These are phyloP conservation scores for Eleginops maclovinus DNA, from an alignment of 2,113 vertebrate genomes.

Conservation along the genomic window DNA sequence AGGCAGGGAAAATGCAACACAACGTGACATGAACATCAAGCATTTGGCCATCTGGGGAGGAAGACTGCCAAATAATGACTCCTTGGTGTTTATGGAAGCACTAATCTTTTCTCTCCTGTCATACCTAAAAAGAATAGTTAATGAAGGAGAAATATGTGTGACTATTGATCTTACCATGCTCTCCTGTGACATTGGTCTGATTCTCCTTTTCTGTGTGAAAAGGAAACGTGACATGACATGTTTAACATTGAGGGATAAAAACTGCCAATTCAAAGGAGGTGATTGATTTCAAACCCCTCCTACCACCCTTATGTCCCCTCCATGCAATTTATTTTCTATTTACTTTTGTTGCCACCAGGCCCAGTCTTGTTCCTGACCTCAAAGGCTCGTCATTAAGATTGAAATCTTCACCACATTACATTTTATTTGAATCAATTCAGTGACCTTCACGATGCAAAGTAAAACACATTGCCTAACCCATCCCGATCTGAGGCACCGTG, in stretches of 20 bases:
- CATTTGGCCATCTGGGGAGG: slow-evolving; percentile 79
- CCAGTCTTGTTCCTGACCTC: slow-evolving; percentile 70
- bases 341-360: slow-evolving; percentile 71
- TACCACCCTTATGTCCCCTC: slow-evolving; percentile 32
- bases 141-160: slow-evolving; percentile 54
- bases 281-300: slow-evolving; percentile 53
- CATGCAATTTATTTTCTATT: slow-evolving; percentile 68
- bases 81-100: slow-evolving; percentile 72
- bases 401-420: slow-evolving; percentile 81
- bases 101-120: slow-evolving; percentile 68
- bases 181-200: slow-evolving; percentile 36
- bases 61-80: slow-evolving; percentile 79
- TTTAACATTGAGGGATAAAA: slow-evolving; percentile 23
- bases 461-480: slow-evolving; percentile 59
- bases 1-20: slow-evolving; percentile 81
- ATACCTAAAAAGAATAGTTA: slow-evolving; percentile 51
- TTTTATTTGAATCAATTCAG: slow-evolving; percentile 83
- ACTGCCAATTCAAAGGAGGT: slow-evolving; percentile 33
- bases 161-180: slow-evolving; percentile 50
- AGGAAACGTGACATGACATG: slow-evolving; percentile 8
- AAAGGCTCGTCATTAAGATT: slow-evolving; percentile 81
- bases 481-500: slow-evolving; percentile 37
- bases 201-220: slow-evolving; percentile 27
- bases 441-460: slow-evolving; percentile 80
- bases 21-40: slow-evolving; percentile 86